Evolutionary conservation across 1,140 invertebrate species (phyloP).

Genomic region (Magallana ariakensis): DNA sequence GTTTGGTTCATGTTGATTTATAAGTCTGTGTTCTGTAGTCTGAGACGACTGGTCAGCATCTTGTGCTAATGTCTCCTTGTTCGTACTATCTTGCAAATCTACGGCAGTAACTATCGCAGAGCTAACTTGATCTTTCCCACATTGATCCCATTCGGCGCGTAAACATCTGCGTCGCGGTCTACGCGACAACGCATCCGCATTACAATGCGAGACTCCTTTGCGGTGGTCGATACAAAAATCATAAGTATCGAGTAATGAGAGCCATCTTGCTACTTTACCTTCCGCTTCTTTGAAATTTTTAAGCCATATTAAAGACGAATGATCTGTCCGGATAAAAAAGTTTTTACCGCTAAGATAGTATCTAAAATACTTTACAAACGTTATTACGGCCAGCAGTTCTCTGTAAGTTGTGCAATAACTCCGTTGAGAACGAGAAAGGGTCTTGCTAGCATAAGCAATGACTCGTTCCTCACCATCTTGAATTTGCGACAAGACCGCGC

Average conservation of each 20-base stretch:
- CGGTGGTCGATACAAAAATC: constrained; percentile 29
- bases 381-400: constrained; percentile 62
- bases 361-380: constrained; percentile 52
- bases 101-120: background rate
- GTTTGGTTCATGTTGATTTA: background rate
- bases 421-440: constrained; percentile 66
- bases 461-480: constrained; percentile 58
- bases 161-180: constrained; percentile 38
- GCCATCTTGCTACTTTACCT: constrained; percentile 68
- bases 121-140: too few species aligned
- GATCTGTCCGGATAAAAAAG: constrained; percentile 64
- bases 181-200: constrained; percentile 33
- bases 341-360: constrained; percentile 63
- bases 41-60: background rate
- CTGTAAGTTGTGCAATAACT: constrained; percentile 77
- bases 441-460: constrained; percentile 59
- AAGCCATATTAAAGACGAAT: constrained; percentile 64
- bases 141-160: background rate
- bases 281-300: constrained; percentile 55
- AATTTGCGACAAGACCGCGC: constrained; percentile 69
- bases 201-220: background rate
- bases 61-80: background rate
- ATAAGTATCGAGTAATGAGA: constrained; percentile 53
- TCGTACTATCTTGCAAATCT: background rate
- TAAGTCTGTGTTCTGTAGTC: background rate